A percentile compares a stretch with the other conserved stretches of the same genome.
phyloP scores from a whole-genome alignment of 1,140 invertebrate genomes.

The Varroa destructor region DNA sequence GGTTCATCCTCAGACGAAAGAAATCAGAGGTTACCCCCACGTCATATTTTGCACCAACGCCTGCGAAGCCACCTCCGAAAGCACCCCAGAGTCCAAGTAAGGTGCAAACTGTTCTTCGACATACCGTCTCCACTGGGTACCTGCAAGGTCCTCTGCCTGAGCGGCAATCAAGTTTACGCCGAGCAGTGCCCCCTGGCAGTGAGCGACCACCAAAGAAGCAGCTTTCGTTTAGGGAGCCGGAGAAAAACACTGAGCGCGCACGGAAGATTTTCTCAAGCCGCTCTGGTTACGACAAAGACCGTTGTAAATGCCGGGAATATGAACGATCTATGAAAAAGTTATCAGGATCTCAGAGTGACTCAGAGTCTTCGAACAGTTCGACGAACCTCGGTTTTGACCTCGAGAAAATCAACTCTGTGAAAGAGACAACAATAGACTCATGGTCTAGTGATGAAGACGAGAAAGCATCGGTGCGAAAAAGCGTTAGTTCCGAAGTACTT shows the following conservation, averaged over 20 bases:
- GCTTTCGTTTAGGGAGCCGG: conserved; percentile 16
- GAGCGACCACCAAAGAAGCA: conserved; percentile 19
- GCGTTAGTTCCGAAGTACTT: conserved; percentile 14
- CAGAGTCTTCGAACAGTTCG: conserved; percentile 5
- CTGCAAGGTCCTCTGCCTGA: neutral
- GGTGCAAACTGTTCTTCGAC: conserved; percentile 13
- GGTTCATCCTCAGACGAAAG: conserved; percentile 7
- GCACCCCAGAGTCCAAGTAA: neutral
- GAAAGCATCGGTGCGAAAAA: neutral
- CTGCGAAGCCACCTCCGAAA: neutral
- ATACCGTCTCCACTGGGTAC: conserved; percentile 3
- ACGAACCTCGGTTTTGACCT: neutral
- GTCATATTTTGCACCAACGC: neutral
- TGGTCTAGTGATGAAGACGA: conserved; percentile 23
- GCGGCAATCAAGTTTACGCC: conserved; percentile 13
- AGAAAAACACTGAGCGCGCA: neutral
- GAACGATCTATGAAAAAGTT: neutral
- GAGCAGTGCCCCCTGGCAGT: neutral
- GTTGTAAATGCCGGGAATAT: conserved; percentile 3
- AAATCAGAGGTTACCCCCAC: neutral
- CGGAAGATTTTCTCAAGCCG: neutral
- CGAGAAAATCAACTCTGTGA: conserved; percentile 16
- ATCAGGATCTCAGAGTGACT: conserved; percentile 10
- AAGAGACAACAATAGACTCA: conserved; percentile 9
- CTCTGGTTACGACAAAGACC: neutral